Evolutionary conservation across 2,888 invertebrate species (phyloP), one percentile per base, ranked within the genome.

Genomic region (Galerucella calmariensis): DNA sequence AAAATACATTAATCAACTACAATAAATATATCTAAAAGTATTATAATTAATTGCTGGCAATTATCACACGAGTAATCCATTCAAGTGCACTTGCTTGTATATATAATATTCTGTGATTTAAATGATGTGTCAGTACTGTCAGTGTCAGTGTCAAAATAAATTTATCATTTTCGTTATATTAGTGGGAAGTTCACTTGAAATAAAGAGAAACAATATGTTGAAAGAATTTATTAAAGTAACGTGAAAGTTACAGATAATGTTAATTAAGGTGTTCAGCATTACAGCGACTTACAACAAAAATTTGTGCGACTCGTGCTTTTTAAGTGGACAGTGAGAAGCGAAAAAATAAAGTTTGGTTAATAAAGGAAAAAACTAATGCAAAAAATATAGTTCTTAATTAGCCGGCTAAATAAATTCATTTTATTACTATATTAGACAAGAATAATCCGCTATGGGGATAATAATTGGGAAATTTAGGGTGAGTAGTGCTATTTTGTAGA

Each of bases 381-480:
- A 41, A n/a, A 35, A 62, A 62, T 62, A 61, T 41, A 35, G 9
- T 41, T 41, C 41, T 62, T 41, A 14, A 8, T 12, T 41, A 41
- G 14, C 27, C 35, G 35, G 35, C 35, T 35, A 5, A 35, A n/a
- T 61, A 10, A 61, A 35, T 35, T 8, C 14, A 35, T 35, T 35
- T n/a, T 9, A 9, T 41, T 27, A n/a, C 14, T 62, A n/a, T 65
- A 41, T 20, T 5, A 10, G 12, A 16, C 27, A 44, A 9, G 48
- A n/a, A 24, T 48, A 48, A 44, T 8, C 2, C 46, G 81, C 81
- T 83, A 93, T 93, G 93, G 93, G 93, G 79, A 87, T 91, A 75
- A 89, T 93, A 80, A 88, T 92, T 86, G 91, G 91, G 78, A 92
- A 91, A 89, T 91, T 93, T 88, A 90, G 92, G 86, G 93, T 93